Evolutionary conservation across 1,140 invertebrate species (phyloP).

Genomic region (Lordiphosa stackelbergi): DNA sequence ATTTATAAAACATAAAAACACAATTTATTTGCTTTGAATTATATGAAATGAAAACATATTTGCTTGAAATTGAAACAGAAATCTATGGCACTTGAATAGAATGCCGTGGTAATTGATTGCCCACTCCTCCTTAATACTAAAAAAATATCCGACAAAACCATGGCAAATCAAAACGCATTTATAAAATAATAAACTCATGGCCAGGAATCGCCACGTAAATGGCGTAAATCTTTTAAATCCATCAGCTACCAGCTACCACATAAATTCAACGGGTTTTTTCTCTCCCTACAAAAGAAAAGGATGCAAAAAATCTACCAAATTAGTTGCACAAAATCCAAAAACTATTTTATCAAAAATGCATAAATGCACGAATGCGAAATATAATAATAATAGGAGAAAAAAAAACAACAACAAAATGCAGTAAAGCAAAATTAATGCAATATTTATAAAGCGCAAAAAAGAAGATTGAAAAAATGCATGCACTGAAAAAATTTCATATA

Average conservation of each 20-base stretch:
- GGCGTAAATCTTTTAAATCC: constrained; percentile 53
- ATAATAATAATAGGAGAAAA: constrained; percentile 36
- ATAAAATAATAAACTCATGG: constrained; percentile 48
- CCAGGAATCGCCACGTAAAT: constrained; percentile 34
- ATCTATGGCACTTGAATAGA: constrained; percentile 19
- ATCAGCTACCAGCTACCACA: constrained; percentile 41
- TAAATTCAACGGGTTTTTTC: constrained; percentile 40
- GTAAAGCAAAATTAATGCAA: constrained; percentile 68
- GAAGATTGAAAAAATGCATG: constrained; percentile 16
- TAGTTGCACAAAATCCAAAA: constrained; percentile 64
- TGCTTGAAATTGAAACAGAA: constrained; percentile 22
- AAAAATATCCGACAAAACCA: neutral
- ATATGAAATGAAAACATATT: constrained; percentile 24
- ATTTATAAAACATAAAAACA: neutral
- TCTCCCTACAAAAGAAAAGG: constrained; percentile 17
- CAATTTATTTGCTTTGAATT: constrained; percentile 21
- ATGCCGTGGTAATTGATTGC: constrained; percentile 25
- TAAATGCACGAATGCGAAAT: constrained; percentile 63
- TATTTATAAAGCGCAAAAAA: constrained; percentile 58
- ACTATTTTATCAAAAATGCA: constrained; percentile 72
- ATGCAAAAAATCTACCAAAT: constrained; percentile 42
- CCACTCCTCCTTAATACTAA: neutral
- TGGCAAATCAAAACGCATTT: constrained; percentile 39
- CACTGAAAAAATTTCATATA: constrained; percentile 44
- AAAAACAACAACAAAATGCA: constrained; percentile 30